Conservation (phyloP, 2,113 vertebrate genomes). For the Lamprotornis superbus region DNA sequence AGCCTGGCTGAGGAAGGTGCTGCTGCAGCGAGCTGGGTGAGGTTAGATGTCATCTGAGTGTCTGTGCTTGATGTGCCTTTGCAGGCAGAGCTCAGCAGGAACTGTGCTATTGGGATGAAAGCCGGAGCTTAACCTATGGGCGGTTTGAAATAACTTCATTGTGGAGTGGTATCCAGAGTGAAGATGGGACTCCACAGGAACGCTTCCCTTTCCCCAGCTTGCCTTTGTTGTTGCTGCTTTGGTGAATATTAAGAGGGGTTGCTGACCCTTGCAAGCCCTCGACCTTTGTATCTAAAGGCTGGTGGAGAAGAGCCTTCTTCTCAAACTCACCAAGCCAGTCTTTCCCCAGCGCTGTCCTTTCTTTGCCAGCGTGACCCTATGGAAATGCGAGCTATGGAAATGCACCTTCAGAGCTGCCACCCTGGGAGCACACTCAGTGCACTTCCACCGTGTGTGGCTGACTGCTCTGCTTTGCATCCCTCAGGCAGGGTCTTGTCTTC, state of each 20-base stretch:
- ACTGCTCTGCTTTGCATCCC: neutral
- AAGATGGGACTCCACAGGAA: constrained; percentile 64
- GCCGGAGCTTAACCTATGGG: constrained; percentile 48
- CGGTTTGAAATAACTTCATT: constrained; percentile 55
- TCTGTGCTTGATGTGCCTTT: constrained; percentile 52
- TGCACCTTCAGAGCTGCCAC: constrained; percentile 26
- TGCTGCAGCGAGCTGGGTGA: constrained; percentile 5
- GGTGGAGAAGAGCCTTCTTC: constrained; percentile 40
- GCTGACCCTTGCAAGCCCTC: constrained; percentile 57
- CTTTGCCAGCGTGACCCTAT: neutral
- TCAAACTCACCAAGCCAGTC: neutral
- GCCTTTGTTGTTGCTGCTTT: constrained; percentile 55
- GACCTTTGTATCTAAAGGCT: constrained; percentile 59
- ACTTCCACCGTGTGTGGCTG: neutral
- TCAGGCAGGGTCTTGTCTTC: neutral
- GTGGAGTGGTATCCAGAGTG: constrained; percentile 58
- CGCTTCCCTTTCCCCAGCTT: constrained; percentile 63
- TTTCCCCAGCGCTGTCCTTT: neutral
- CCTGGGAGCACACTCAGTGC: neutral
- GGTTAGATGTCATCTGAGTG: constrained; percentile 53
- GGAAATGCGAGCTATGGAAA: constrained; percentile 52
- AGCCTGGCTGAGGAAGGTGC: constrained; percentile 50
- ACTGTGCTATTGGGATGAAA: constrained; percentile 48
- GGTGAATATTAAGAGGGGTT: constrained; percentile 66
- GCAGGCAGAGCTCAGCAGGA: constrained; percentile 52